Percentiles rank a stretch among this genome's conserved stretches.
Conservation (phyloP, 2,113 vertebrate genomes). For the Gambusia holbrooki region DNA sequence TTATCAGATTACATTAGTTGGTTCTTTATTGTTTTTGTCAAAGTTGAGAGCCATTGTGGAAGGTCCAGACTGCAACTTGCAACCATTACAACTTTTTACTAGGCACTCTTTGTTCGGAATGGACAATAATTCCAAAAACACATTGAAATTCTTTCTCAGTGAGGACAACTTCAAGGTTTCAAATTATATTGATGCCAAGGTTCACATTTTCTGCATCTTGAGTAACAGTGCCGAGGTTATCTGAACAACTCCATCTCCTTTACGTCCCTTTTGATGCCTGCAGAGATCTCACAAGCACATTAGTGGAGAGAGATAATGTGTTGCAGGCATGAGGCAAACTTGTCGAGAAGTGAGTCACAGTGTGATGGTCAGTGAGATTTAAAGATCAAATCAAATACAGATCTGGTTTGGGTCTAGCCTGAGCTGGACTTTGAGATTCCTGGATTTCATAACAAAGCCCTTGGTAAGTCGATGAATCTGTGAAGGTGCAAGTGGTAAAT, state of each 20-base stretch:
- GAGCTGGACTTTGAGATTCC: neutral
- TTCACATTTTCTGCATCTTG: neutral
- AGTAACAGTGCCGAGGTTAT: slow-evolving; percentile 32
- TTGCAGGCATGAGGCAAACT: slow-evolving; percentile 27
- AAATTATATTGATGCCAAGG: neutral
- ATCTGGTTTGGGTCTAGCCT: neutral
- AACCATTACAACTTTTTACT: neutral
- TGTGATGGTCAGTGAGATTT: slow-evolving; percentile 5
- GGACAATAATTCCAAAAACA: neutral
- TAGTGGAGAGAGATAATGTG: slow-evolving; percentile 47
- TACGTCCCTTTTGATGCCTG: slow-evolving; percentile 36
- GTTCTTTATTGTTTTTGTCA: too few species aligned
- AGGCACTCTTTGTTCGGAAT: neutral
- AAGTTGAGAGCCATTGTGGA: too few species aligned
- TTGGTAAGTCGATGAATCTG: neutral
- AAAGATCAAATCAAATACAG: slow-evolving; percentile 12
- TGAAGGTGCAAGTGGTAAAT: neutral
- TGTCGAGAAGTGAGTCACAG: slow-evolving; percentile 13
- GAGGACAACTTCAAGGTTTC: neutral
- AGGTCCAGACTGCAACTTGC: too few species aligned
- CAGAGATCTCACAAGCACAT: slow-evolving; percentile 63
- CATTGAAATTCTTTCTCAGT: neutral
- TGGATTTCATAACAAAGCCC: neutral
- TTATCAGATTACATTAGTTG: too few species aligned
- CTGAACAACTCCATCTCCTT: slow-evolving; percentile 31